Percentiles rank a stretch among this genome's conserved stretches.
These are phyloP conservation scores for Cyclopterus lumpus DNA, from an alignment of 2,797 vertebrate species.

Conservation along the genomic window DNA sequence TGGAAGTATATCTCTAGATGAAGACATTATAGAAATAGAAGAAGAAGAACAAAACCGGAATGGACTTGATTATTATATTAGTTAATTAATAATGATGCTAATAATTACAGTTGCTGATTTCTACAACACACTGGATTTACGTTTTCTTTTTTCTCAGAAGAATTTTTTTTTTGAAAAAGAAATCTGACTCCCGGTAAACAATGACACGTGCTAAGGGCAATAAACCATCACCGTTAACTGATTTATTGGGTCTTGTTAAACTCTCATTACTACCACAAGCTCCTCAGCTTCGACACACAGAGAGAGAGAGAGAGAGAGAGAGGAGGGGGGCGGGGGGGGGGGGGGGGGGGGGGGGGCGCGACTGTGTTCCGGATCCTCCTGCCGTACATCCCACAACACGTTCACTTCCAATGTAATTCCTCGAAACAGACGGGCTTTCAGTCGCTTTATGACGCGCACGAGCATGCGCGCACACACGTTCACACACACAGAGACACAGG, in stretches of 20 bases:
- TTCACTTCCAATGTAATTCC: conserved; percentile 27
- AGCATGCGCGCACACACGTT: background rate
- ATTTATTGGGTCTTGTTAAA: conserved; percentile 89
- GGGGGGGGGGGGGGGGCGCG: conserved; percentile 17
- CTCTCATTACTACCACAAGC: conserved; percentile 83
- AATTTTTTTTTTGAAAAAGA: background rate
- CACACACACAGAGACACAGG: background rate
- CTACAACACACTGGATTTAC: background rate
- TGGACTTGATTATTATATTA: background rate
- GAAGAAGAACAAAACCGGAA: conserved; percentile 13
- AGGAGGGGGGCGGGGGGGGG: conserved; percentile 5
- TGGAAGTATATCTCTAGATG: conserved; percentile 75
- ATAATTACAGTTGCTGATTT: background rate
- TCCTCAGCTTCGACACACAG: conserved; percentile 67
- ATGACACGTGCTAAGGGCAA: conserved; percentile 76
- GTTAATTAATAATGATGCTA: background rate
- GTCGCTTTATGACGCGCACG: conserved; percentile 15
- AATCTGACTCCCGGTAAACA: conserved; percentile 63
- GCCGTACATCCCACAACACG: conserved; percentile 29
- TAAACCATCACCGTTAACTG: conserved; percentile 77
- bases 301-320: conserved; percentile 8
- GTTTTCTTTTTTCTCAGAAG: background rate
- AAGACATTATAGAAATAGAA: conserved; percentile 53
- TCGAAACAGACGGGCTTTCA: conserved; percentile 60
- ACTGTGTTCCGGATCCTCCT: conserved; percentile 58